These are phyloP conservation scores for Acromyrmex heyeri DNA, from an alignment of 1,140 invertebrate genomes.

Conservation along the genomic window DNA sequence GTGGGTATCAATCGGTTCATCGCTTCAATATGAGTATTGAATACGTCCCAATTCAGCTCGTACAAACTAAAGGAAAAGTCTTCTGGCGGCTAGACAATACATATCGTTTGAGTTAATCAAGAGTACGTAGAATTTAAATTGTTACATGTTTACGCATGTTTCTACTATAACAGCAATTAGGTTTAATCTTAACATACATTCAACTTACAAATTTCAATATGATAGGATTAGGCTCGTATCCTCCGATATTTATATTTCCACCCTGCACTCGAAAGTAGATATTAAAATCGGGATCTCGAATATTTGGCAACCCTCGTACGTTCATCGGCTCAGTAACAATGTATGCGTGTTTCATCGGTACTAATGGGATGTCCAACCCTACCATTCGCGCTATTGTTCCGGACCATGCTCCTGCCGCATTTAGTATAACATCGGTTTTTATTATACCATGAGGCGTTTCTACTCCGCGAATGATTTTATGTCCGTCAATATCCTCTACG, in stretches of 20 bases:
- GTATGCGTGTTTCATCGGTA: slow-evolving; percentile 96
- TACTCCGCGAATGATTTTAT: slow-evolving; percentile 91
- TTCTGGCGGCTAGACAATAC: slow-evolving; percentile 88
- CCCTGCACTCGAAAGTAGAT: slow-evolving; percentile 95
- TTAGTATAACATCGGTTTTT: slow-evolving; percentile 91
- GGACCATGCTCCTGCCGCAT: slow-evolving; percentile 94
- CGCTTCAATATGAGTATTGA: slow-evolving; percentile 91
- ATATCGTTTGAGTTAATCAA: slow-evolving; percentile 1
- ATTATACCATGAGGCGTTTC: slow-evolving; percentile 91
- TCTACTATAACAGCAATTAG: slow-evolving; percentile 4
- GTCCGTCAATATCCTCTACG: slow-evolving; percentile 88
- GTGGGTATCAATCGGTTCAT: slow-evolving; percentile 92
- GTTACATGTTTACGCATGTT: not conserved
- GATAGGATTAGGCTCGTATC: slow-evolving; percentile 95
- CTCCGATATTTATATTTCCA: slow-evolving; percentile 93
- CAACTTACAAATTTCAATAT: slow-evolving; percentile 90
- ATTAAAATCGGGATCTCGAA: slow-evolving; percentile 94
- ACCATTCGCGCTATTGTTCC: slow-evolving; percentile 90
- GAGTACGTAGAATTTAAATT: not conserved
- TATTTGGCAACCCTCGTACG: slow-evolving; percentile 91
- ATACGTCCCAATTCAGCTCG: slow-evolving; percentile 95
- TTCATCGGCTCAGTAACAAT: slow-evolving; percentile 93
- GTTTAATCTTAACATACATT: not conserved
- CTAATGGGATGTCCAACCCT: slow-evolving; percentile 91
- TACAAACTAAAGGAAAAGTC: slow-evolving; percentile 94